phyloP scores from a whole-genome alignment of 2,113 vertebrate species.

The Melanocharis versteri region DNA sequence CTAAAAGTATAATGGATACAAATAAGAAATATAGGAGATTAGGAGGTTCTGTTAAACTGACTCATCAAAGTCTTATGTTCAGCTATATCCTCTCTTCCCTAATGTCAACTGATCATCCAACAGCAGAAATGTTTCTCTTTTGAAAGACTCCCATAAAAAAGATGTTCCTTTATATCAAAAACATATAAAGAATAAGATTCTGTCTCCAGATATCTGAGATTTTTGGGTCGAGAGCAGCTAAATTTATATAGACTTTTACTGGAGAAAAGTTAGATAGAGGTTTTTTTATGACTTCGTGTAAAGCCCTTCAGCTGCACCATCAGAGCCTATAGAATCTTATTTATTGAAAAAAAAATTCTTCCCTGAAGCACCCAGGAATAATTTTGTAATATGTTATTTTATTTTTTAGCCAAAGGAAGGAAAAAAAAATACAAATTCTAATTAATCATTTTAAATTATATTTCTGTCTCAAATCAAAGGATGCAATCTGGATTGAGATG shows the following conservation, averaged over 20 bases:
- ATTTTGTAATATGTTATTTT: background rate
- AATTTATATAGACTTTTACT: background rate
- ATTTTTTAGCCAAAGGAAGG: background rate
- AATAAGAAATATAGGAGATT: background rate
- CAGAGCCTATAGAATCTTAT: background rate
- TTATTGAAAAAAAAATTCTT: background rate
- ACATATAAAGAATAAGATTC: background rate
- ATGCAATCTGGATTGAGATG: background rate
- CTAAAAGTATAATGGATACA: background rate
- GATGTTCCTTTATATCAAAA: background rate
- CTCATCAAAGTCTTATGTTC: background rate
- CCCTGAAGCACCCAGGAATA: background rate
- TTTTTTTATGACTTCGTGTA: background rate
- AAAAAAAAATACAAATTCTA: background rate
- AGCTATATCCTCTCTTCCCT: background rate
- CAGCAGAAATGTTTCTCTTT: background rate
- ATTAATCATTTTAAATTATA: background rate
- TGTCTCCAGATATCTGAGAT: background rate
- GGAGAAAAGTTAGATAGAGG: background rate
- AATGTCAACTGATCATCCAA: background rate
- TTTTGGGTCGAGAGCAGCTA: background rate
- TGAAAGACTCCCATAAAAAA: background rate
- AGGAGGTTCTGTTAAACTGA: background rate
- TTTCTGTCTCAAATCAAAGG: background rate
- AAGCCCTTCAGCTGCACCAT: background rate